Conservation (phyloP, 2,797 vertebrate species). For the Mycteria americana region DNA sequence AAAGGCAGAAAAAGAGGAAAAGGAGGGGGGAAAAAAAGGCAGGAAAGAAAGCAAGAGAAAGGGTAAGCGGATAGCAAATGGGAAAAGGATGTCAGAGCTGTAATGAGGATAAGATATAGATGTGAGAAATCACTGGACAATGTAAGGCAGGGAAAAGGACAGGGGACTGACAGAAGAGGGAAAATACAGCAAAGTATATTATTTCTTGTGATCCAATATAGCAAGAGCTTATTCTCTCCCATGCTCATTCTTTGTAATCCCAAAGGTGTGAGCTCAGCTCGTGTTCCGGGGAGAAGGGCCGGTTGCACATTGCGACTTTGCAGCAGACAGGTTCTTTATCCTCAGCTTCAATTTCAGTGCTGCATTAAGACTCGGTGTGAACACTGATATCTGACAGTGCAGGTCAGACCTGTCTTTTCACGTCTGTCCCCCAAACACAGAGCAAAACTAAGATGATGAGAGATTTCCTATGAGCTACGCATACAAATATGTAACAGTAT, state of each 20-base stretch:
- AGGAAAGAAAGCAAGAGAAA: not conserved
- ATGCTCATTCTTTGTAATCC: not conserved
- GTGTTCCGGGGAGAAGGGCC: not conserved
- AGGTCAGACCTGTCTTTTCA: constrained; percentile 51
- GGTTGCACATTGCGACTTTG: not conserved
- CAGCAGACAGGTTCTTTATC: constrained; percentile 1
- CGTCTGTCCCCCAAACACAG: constrained; percentile 47
- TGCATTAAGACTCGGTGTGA: constrained; percentile 48
- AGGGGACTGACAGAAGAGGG: not conserved
- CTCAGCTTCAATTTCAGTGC: constrained; percentile 30
- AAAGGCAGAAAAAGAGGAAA: not conserved
- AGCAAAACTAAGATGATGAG: constrained; percentile 15
- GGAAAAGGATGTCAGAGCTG: not conserved
- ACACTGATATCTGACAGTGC: constrained; percentile 16
- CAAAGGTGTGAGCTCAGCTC: not conserved
- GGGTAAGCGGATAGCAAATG: not conserved
- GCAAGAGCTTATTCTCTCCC: not conserved
- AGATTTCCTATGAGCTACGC: constrained; percentile 18
- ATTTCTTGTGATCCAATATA: not conserved
- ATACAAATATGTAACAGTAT: constrained; percentile 40
- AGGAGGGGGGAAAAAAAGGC: not conserved
- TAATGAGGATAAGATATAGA: not conserved
- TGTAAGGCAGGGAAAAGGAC: not conserved
- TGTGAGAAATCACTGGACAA: not conserved
- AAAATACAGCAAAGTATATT: not conserved